These are phyloP conservation scores for Ametastegia equiseti DNA, from an alignment of 2,888 invertebrate species.

Conservation along the genomic window DNA sequence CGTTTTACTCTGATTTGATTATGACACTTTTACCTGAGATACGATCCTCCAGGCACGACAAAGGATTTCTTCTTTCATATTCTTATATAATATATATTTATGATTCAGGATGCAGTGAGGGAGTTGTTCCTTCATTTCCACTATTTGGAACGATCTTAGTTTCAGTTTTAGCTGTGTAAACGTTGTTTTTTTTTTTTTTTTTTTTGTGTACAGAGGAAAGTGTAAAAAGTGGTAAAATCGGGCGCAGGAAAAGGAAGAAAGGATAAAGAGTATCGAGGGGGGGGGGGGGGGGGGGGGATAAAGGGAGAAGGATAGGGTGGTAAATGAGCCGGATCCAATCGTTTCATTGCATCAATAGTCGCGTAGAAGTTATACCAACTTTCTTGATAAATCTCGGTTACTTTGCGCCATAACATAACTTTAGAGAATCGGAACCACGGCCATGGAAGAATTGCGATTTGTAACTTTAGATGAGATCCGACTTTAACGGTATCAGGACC, in stretches of 20 bases:
- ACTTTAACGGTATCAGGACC: slow-evolving; percentile 39
- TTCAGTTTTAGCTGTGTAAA: not conserved
- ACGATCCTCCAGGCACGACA: not conserved
- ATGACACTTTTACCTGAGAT: slow-evolving; percentile 24
- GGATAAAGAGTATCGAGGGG: slow-evolving; percentile 41
- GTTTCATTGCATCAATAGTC: slow-evolving; percentile 76
- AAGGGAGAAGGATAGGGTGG: slow-evolving; percentile 60
- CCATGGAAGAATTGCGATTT: slow-evolving; percentile 76
- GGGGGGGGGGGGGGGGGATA: slow-evolving; percentile 50
- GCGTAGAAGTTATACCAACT: slow-evolving; percentile 74
- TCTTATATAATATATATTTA: too few species aligned
- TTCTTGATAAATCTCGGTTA: slow-evolving; percentile 76
- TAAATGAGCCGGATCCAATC: slow-evolving; percentile 75
- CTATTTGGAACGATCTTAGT: not conserved
- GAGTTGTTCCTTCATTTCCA: not conserved
- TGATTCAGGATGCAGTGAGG: not conserved
- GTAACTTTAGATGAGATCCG: slow-evolving; percentile 75
- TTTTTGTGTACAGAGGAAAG: not conserved
- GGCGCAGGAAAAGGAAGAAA: slow-evolving; percentile 53
- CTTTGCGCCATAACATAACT: slow-evolving; percentile 76
- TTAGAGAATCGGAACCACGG: slow-evolving; percentile 75
- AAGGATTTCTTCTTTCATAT: not conserved
- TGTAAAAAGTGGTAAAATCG: not conserved
- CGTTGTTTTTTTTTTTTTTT: not conserved
- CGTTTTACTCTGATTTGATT: slow-evolving; percentile 32